phyloP scores from a whole-genome alignment of 2,888 invertebrate genomes.

The Cancer borealis region DNA sequence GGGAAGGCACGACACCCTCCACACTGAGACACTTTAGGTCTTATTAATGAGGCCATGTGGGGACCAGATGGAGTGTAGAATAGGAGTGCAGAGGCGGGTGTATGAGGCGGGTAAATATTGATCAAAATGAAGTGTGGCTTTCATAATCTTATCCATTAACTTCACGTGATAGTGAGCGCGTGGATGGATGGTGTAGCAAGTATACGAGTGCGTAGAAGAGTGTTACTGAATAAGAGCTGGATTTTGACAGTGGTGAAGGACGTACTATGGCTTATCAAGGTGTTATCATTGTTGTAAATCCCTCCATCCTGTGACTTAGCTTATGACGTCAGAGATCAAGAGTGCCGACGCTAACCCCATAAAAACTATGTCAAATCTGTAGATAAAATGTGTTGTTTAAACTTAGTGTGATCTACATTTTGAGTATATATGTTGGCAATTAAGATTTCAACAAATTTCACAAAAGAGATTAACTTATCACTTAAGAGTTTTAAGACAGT shows the following conservation, averaged over 20 bases:
- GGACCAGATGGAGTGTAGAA: not conserved
- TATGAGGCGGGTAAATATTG: conserved; percentile 8
- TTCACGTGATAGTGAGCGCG: not conserved
- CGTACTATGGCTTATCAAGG: not conserved
- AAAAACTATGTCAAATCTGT: too few relatives aligned
- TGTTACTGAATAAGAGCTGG: not conserved
- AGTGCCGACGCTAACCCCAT: not conserved
- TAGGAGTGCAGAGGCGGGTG: not conserved
- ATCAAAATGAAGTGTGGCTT: not conserved
- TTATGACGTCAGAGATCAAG: not conserved
- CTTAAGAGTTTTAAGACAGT: too few relatives aligned
- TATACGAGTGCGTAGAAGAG: not conserved
- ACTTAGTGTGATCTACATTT: not conserved
- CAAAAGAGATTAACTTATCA: too few relatives aligned
- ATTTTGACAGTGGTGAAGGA: not conserved
- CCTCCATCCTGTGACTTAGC: not conserved
- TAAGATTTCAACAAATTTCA: too few relatives aligned
- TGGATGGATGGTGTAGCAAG: not conserved
- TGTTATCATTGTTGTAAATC: not conserved
- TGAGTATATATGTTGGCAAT: too few relatives aligned
- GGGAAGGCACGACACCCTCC: not conserved
- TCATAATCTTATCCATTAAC: conserved; percentile 17
- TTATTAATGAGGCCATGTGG: not conserved
- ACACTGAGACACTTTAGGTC: not conserved
- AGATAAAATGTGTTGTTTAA: not conserved